phyloP scores from a whole-genome alignment of 2,113 vertebrate genomes.

The Paralichthys olivaceus region DNA sequence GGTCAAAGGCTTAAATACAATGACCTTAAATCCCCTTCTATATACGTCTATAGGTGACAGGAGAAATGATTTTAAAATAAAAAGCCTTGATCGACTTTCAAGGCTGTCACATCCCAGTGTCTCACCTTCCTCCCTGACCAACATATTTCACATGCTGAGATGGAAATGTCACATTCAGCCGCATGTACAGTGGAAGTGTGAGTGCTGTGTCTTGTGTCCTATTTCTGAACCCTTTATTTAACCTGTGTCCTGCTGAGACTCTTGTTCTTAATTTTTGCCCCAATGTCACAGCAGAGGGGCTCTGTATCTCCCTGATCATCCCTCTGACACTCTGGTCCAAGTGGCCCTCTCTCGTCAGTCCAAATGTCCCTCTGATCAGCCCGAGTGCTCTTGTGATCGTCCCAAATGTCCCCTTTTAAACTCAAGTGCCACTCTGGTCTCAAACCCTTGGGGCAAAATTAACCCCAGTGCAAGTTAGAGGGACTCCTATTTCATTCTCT shows the following conservation, averaged over 20 bases:
- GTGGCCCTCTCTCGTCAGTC: conserved; percentile 28
- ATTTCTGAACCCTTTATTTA: conserved; percentile 20
- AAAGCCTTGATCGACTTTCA: conserved; percentile 4
- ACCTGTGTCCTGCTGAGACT: neutral
- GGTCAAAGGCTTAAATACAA: conserved; percentile 42
- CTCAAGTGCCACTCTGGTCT: conserved; percentile 50
- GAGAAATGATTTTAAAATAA: neutral
- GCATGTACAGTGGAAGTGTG: neutral
- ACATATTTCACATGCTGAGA: neutral
- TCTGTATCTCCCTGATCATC: conserved; percentile 1
- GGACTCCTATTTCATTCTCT: conserved; percentile 11
- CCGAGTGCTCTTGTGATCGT: conserved; percentile 43
- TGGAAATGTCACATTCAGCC: neutral
- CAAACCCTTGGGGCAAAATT: conserved; percentile 27
- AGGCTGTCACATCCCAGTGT: neutral
- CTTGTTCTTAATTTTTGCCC: conserved; percentile 2
- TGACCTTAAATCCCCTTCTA: conserved; percentile 20
- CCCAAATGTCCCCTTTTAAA: conserved; percentile 34
- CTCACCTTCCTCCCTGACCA: neutral
- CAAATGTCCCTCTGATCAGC: conserved; percentile 50
- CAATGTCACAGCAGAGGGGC: conserved; percentile 20
- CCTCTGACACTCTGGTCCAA: conserved; percentile 16
- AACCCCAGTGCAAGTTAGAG: conserved; percentile 11
- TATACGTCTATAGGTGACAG: neutral
- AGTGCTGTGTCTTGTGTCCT: neutral